A percentile compares a stretch with the other conserved stretches of the same genome.
These are phyloP conservation scores for Chromoteleia sp. DNA, from an alignment of 2,888 invertebrate genomes.

Conservation along the genomic window DNA sequence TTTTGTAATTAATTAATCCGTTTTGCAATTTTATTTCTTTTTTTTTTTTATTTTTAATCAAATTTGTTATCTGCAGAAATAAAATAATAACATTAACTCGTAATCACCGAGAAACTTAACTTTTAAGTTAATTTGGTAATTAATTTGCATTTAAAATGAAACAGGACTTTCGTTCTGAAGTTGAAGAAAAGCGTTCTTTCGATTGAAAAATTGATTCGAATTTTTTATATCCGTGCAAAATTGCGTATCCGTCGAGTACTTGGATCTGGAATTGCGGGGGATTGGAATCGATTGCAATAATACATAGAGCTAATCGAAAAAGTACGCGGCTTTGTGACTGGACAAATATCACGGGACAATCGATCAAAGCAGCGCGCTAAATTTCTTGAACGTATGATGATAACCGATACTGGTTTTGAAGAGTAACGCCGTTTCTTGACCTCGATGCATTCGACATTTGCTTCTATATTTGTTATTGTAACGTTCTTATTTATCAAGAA, in stretches of 20 bases:
- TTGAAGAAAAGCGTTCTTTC: constrained; percentile 14
- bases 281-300: background rate
- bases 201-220: background rate
- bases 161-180: constrained; percentile 22
- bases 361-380: constrained; percentile 23
- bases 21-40: too few species aligned
- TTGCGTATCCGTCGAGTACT: constrained; percentile 12
- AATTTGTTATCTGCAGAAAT: background rate
- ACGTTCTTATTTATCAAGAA: too few species aligned
- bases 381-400: constrained; percentile 7
- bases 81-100: too few species aligned
- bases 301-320: background rate
- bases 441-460: constrained; percentile 19
- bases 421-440: constrained; percentile 33
- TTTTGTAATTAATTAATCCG: background rate
- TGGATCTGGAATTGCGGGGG: background rate
- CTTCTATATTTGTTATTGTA: background rate
- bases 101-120: background rate
- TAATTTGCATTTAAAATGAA: constrained; percentile 33
- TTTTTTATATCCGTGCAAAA: constrained; percentile 11
- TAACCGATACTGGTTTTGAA: constrained; percentile 24
- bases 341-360: constrained; percentile 16
- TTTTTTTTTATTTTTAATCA: background rate
- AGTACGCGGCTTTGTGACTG: constrained; percentile 13
- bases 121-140: background rate